Evolutionary conservation across 2,113 vertebrate species (phyloP), one percentile per base, ranked within the genome.

Genomic region (Myodes glareolus): DNA sequence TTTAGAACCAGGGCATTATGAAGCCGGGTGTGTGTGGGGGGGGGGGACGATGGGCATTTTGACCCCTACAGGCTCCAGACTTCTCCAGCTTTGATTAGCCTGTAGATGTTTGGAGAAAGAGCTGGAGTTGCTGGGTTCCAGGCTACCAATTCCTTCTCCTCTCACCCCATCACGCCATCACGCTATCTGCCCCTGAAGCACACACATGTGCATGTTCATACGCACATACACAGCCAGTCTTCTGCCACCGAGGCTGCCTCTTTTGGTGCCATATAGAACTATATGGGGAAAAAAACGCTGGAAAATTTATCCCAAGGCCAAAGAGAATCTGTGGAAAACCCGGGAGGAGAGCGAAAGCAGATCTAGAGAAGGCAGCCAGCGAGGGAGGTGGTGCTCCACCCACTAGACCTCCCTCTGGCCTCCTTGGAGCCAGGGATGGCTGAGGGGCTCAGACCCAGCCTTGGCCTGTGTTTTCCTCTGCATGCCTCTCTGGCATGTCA

Each of bases 261-360:
- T 78, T 73, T 55, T 72, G 73, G n/a, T 65, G 52, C 70, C 92
- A 63, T 87, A 67, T 3, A 94, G 88, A 95, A 65, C 73, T 93
- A 91, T 88, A 97, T 63, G 92, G 96, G n/a, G n/a, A n/a, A n/a
- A 90, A 58, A 58, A 58, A 70, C 82, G 25, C 55, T 97, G 98
- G 97, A 95, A 98, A 97, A 96, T 86, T 93, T 63, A 72, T 52
- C 29, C 47, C 68, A 75, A 33, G 88, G 96, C 97, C 97, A 96
- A 88, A 94, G 81, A 85, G 93, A 92, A 78, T 97, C 90, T 77
- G 96, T 92, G 96, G 97, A 95, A 96, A 97, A 95, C 82, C 67
- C n/a, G 25, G 61, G 45, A 88, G 42, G 77, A 82, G 85, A 82
- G 36, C 86, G 95, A 91, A 94, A 94, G 75, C 63, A 78, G 93